Evolutionary conservation across 2,797 vertebrate genomes (phyloP).

Genomic region (Artibeus jamaicensis): DNA sequence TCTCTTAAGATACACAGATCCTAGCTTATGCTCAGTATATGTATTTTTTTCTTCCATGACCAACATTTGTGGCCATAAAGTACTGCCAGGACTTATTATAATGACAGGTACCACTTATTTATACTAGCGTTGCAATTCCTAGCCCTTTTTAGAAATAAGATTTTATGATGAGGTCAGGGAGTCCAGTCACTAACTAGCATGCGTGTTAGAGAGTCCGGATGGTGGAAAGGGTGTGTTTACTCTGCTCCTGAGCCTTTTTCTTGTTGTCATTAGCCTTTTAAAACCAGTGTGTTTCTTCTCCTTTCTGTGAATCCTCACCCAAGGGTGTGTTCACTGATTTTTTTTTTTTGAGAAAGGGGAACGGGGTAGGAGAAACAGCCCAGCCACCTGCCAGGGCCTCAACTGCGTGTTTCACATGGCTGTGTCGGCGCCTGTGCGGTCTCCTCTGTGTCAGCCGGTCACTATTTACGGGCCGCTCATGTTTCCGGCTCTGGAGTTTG

Average conservation of each 20-base stretch:
- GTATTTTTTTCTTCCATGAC: not conserved
- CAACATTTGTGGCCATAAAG: conserved; percentile 15
- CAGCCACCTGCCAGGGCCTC: not conserved
- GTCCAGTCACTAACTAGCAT: not conserved
- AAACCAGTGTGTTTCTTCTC: not conserved
- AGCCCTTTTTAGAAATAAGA: not conserved
- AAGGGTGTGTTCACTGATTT: not conserved
- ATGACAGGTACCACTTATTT: not conserved
- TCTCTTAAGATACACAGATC: not conserved
- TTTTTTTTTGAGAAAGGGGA: not conserved
- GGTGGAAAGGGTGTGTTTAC: not conserved
- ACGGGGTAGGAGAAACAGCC: not conserved
- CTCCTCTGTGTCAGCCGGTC: not conserved
- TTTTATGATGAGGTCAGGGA: not conserved
- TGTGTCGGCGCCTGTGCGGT: not conserved
- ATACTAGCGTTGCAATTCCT: not conserved
- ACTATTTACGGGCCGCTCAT: not conserved
- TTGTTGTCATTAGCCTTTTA: not conserved
- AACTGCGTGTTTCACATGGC: not conserved
- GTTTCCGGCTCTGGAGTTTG: not conserved
- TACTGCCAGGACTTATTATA: not conserved
- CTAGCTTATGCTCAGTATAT: not conserved
- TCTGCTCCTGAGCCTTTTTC: not conserved
- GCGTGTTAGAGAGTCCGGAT: not conserved
- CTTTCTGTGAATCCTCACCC: not conserved